Conservation (phyloP, 1,140 invertebrate species). For the Myzus persicae region DNA sequence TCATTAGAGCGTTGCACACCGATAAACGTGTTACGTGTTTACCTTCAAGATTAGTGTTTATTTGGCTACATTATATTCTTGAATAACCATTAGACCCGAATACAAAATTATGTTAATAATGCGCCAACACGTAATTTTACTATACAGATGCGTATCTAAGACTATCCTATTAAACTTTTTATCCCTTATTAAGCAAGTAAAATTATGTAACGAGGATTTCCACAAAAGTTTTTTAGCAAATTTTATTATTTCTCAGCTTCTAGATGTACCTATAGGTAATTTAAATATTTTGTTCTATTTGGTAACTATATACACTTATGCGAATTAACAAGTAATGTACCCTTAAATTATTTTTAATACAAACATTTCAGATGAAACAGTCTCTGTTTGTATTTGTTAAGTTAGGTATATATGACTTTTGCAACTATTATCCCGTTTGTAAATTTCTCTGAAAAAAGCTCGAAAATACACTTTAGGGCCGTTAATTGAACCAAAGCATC, state of each 20-base stretch:
- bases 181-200: slow-evolving; percentile 17
- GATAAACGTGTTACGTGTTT: slow-evolving; percentile 25
- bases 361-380: not conserved
- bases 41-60: slow-evolving; percentile 15
- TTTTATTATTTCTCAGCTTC: not conserved
- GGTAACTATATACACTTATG: not conserved
- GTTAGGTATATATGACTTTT: not conserved
- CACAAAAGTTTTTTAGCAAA: not conserved
- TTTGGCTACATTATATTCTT: slow-evolving; percentile 33
- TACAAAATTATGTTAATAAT: slow-evolving; percentile 43
- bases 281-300: not conserved
- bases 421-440: not conserved
- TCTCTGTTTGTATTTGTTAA: not conserved
- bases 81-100: not conserved
- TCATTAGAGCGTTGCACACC: not conserved
- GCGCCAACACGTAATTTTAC: slow-evolving; percentile 24
- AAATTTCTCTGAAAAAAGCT: not conserved
- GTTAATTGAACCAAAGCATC: not conserved
- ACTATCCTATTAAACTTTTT: slow-evolving; percentile 10
- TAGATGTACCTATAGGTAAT: not conserved
- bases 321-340: not conserved
- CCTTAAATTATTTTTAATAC: not conserved
- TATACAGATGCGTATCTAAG: slow-evolving; percentile 15
- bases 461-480: not conserved
- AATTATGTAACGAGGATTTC: not conserved